A percentile compares a stretch with the other conserved stretches of the same genome.
Conservation (phyloP, 2,888 invertebrate genomes). For the Eupsilia transversa region DNA sequence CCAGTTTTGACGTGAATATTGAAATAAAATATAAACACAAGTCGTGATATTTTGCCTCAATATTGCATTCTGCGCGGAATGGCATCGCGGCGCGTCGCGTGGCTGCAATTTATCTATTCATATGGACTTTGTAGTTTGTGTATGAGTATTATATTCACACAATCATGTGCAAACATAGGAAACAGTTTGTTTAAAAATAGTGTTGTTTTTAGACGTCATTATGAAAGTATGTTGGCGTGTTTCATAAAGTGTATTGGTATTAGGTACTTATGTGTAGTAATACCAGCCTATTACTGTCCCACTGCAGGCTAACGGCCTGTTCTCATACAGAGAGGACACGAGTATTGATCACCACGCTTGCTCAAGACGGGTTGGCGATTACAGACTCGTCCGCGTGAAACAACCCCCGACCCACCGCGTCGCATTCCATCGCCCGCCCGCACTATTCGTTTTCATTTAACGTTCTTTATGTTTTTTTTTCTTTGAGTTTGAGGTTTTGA, state of each 20-base stretch:
- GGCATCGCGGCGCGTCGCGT: constrained; percentile 27
- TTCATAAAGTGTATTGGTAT: background rate
- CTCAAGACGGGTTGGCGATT: too few species aligned
- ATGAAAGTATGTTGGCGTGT: background rate
- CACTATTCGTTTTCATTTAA: too few species aligned
- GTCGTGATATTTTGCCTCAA: constrained; percentile 52
- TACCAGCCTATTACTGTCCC: too few species aligned
- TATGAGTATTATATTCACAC: constrained; percentile 17
- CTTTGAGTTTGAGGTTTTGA: too few species aligned
- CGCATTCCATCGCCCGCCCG: too few species aligned
- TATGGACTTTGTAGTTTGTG: constrained; percentile 48
- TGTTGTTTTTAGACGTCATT: background rate
- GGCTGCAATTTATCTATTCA: constrained; percentile 50
- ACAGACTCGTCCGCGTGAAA: too few species aligned
- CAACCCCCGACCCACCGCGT: too few species aligned
- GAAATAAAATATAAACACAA: constrained; percentile 60
- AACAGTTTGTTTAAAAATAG: background rate
- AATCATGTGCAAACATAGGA: constrained; percentile 27
- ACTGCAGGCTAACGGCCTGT: too few species aligned
- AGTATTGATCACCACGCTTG: too few species aligned
- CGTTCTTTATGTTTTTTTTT: too few species aligned
- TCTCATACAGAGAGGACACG: too few species aligned
- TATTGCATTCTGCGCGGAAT: constrained; percentile 56
- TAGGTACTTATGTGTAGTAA: too few species aligned
- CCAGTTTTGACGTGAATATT: constrained; percentile 54